Percentiles rank a stretch among this genome's conserved stretches.
Evolutionary conservation across 1,140 invertebrate genomes (phyloP).

Genomic region (Drosophila obscura): DNA sequence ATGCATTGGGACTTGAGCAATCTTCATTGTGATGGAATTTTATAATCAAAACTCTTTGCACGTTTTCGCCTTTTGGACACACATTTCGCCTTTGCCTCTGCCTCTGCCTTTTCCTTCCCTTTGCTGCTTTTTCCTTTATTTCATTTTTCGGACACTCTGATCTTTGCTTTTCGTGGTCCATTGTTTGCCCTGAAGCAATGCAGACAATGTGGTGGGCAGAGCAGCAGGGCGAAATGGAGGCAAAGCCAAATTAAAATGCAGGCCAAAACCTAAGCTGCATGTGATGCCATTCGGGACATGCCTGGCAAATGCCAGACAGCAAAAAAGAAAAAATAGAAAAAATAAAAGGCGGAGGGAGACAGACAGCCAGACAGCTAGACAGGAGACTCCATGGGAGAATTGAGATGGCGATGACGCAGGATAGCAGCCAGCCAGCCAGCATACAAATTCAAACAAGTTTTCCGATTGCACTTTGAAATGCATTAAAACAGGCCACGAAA

Average conservation of each 20-base stretch:
- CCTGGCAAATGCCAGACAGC: constrained; percentile 2
- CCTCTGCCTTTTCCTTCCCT: too few species aligned
- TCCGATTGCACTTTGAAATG: constrained; percentile 27
- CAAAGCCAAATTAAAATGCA: constrained; percentile 60
- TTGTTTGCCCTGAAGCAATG: constrained; percentile 31
- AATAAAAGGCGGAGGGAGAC: not conserved
- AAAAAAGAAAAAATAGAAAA: constrained; percentile 2
- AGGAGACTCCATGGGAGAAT: constrained; percentile 3
- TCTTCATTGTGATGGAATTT: constrained; percentile 25
- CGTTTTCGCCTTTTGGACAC: constrained; percentile 41
- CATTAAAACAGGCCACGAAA: constrained; percentile 25
- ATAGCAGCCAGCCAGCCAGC: not conserved
- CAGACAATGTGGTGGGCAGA: not conserved
- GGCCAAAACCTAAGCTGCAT: constrained; percentile 48
- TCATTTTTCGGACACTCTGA: constrained; percentile 14
- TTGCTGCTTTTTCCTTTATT: too few species aligned
- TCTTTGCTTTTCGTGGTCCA: constrained; percentile 18
- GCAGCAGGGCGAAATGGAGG: not conserved
- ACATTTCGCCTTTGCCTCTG: constrained; percentile 15
- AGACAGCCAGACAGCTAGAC: not conserved
- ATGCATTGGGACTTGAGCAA: not conserved
- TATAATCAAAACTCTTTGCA: constrained; percentile 59
- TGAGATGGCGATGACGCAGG: not conserved
- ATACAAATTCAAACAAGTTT: constrained; percentile 6
- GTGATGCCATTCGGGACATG: constrained; percentile 38